Base-by-base conservation (phyloP, 2,888 invertebrate species). In the Epiblema foenella region DNA sequence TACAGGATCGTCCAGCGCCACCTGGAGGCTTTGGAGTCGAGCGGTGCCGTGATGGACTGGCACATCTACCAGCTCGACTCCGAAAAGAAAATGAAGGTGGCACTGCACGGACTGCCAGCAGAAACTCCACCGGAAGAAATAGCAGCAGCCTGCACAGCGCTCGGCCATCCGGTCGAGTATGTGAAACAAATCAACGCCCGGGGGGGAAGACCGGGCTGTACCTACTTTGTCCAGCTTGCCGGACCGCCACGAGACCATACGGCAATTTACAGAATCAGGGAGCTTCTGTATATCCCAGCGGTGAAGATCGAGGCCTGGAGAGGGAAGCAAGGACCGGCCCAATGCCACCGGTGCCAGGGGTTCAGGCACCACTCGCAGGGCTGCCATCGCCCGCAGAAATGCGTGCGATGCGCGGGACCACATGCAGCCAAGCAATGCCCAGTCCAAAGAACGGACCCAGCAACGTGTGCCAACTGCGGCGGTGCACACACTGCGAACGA, bases 261-360 rank as follows among this genome's bases (percentile, higher is more conserved):
- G 0, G 17, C 0, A 1, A 52, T 63, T 10, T 63, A 63, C 63
- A 11, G 9, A 1, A 8, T 37, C 0, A 51, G 8, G 1, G 52
- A 63, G 63, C 52, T 63, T 2, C 37, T 63, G 1, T n/a, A 2
- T 15, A 20, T 63, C 12, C 17, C 10, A 0, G 9, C 4, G 0
- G 17, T 63, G 1, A 37, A 37, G 8, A 11, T 52, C 0, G 63
- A 63, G 12, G 63, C 63, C 15, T 63, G 63, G 52, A 15, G 52
- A 0, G 63, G 63, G 0, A 63, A 49, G 20, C 37, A 18, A n/a
- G 63, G 63, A 12, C 63, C 51, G 0, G 12, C 63, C 0, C 64
- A 56, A 9, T 65, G 54, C 24, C 64, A 54, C 24, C 18, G 56
- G 4, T 65, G 64, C 56, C 64, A 65, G 17, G 64, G 54, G 2